Base-by-base conservation (phyloP, 2,113 vertebrate genomes). In the Lepus timidus region DNA sequence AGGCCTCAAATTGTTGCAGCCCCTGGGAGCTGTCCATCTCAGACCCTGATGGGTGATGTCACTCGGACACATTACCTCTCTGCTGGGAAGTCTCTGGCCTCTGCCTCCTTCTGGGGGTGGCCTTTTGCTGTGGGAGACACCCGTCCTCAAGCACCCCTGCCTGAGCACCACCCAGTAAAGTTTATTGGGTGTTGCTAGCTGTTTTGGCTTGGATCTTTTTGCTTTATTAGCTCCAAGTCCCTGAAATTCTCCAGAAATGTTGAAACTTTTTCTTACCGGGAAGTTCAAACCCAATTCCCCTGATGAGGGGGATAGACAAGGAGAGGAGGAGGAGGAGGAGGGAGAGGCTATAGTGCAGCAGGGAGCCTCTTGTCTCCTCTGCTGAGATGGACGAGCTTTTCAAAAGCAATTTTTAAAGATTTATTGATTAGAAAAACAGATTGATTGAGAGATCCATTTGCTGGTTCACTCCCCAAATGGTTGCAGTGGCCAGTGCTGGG, bases 21-120 rank as follows among this genome's bases (percentile, higher is more conserved):
- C 51, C 61, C 68, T 52, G 27, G 4, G 13, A 25, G 61, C 17
- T 17, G 33, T 49, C 22, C 27, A 9, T 39, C 31, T 55, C 20
- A 13, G 31, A 23, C 13, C 0, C 10, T 25, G 22, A 8, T 9
- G 8, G 31, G 4, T 58, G 55, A 19, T 58, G 55, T 13, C 31
- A 0, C 0, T 44, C 6, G n/a, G 62, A 55, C 29, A 36, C 16
- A 9, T 49, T 36, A 16, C 1, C 1, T 9, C 65, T 31, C 17
- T 71, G 52, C 9, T 9, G 6, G n/a, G 62, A n/a, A n/a, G 29
- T 52, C 55, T 22, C 27, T 20, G 49, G 11, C n/a, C 5, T 6
- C 5, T 1, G 0, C 25, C 25, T 64, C 19, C 7, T 49, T 9
- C 29, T 78, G n/a, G 67, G 6, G 1, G 1, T 16, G 23, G 25